Percentiles rank a stretch among this genome's conserved stretches.
phyloP scores from a whole-genome alignment of 2,888 invertebrate species.

The Notodonta ziczac region DNA sequence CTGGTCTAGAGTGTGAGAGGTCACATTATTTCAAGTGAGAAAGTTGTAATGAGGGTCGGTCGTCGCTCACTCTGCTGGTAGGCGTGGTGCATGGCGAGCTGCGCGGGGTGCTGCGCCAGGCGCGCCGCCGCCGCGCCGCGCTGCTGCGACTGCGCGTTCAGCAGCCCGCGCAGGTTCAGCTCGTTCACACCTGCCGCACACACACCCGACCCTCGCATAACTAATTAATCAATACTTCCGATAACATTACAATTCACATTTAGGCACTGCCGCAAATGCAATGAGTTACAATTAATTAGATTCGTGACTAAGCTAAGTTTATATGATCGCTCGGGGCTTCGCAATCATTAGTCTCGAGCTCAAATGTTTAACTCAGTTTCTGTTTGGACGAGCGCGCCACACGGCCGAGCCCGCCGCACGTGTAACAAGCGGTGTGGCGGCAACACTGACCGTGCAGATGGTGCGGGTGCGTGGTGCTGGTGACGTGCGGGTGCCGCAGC shows the following conservation, averaged over 20 bases:
- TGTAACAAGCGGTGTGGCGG: neutral
- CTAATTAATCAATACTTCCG: no score
- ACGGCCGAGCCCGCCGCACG: no score
- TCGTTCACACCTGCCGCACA: slow-evolving; percentile 67
- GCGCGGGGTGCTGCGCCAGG: slow-evolving; percentile 36
- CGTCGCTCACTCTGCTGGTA: slow-evolving; percentile 71
- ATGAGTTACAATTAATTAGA: neutral
- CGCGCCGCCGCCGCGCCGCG: slow-evolving; percentile 37
- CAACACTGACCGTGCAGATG: slow-evolving; percentile 76
- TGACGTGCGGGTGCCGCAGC: slow-evolving; percentile 85
- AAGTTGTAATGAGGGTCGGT: no score
- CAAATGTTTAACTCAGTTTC: no score
- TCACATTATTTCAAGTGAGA: no score
- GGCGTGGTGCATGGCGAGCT: slow-evolving; percentile 62
- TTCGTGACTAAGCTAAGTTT: no score
- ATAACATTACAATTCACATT: neutral
- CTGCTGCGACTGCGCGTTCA: slow-evolving; percentile 60
- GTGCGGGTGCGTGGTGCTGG: slow-evolving; percentile 87
- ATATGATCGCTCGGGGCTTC: no score
- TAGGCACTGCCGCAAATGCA: neutral
- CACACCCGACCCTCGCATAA: no score
- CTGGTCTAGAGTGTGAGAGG: no score
- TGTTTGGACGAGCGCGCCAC: no score
- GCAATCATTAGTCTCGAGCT: no score
- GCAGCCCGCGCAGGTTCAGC: slow-evolving; percentile 77